Evolutionary conservation across 2,113 vertebrate species (phyloP), one percentile per base, ranked within the genome.

Genomic region (Otocyon megalotis): DNA sequence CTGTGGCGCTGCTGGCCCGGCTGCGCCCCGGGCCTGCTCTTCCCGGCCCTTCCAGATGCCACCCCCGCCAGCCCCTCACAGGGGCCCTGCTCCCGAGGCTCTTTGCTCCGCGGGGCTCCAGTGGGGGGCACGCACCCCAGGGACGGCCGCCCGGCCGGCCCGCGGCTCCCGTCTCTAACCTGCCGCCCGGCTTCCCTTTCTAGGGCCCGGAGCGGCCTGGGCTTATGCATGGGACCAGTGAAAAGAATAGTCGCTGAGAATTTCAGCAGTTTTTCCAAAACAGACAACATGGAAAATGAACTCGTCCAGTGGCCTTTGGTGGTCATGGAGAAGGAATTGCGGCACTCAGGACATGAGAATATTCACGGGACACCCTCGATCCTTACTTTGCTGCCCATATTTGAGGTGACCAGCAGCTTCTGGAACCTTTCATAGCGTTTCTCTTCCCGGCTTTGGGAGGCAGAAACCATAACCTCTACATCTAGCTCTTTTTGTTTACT

Each of bases 251-350:
- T 62, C 76, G 79, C n/a, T 26, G 5, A 5, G 76, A 94, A 88
- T 26, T n/a, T 54, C 37, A 22, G 87, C 60, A 60, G 60, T 3
- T 60, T 88, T 89, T 63, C 54, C 48, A 77, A 88, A 48, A 69
- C 69, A 80, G 56, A 26, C 14, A 62, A 58, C 22, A 43, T 90
- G 43, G 72, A 63, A 97, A 93, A 48, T 90, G 30, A 91, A 96
- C 88, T 69, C 88, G 80, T 84, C 56, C 6, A 82, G 9, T 88
- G 67, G 62, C 89, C 35, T 71, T 92, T 24, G 43, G 69, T 63
- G 77, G 94, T 97, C 95, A 35, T 43, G 50, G 60, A 80, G 69
- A 95, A 93, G 81, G 30, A 82, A 93, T 86, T 80, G n/a, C 17
- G n/a, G 76, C n/a, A 48, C 62, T 93, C 62, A 62, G 86, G 20